Base-by-base conservation (phyloP, 2,797 vertebrate species). In the Tolypeutes matacus region DNA sequence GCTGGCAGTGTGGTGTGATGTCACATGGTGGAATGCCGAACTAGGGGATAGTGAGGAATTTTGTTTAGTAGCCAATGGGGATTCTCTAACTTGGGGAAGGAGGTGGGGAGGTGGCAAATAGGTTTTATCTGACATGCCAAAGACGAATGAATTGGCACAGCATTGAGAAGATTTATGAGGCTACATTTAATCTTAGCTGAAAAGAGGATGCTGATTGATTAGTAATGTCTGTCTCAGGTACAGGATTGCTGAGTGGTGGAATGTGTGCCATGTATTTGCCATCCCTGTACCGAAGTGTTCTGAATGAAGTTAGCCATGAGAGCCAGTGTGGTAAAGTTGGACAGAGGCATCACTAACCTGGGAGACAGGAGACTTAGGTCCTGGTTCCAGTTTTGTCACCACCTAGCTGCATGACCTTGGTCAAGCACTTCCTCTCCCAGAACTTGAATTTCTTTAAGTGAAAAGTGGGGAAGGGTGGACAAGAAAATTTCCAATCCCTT, bases 151-250 rank as follows among this genome's bases (percentile, higher is more conserved):
- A 53, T 34, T 88, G 76, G 58, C 42, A 49, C 29, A 69, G 17
- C 51, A 7, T 2, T n/a, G 58, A 90, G 82, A 96, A 49, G 31
- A 49, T 7, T 4, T 36, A 27, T 65, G 62, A 77, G 31, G 60
- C 85, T 46, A 27, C 49, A 49, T 67, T 1, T 17, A 77, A n/a
- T 49, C 39, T 60, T 69, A 56, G 34, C 25, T 67, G 62, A 31
- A 85, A 51, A 78, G 51, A 78, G 29, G 18, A 25, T 2, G 13
- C 6, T 17, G 80, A 93, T 56, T 77, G 67, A 93, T 93, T 81
- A 77, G 73, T 51, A 29, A 82, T 82, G 83, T 93, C 94, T 97
- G 83, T 62, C 46, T 21, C 34, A 29, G 89, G 70, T 39, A 23
- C 13, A 62, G 39, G n/a, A 64, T 72, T 65, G 36, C 46, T 20